A percentile compares a stretch with the other conserved stretches of the same genome.
Conservation (phyloP, 1,140 invertebrate genomes). For the Drosophila quadrilineata region DNA sequence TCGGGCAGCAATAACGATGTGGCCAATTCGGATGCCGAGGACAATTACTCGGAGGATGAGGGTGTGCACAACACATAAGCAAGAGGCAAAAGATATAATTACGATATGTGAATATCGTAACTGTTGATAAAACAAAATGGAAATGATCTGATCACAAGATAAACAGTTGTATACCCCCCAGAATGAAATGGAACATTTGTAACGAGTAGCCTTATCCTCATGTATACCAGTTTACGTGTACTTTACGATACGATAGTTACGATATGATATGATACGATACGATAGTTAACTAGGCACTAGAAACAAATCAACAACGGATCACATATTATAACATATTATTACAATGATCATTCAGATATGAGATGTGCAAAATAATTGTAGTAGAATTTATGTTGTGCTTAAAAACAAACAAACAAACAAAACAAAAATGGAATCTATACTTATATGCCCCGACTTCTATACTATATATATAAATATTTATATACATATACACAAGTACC, state of each 20-base stretch:
- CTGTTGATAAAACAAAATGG: constrained; percentile 14
- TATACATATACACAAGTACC: constrained; percentile 68
- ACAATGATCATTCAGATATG: constrained; percentile 32
- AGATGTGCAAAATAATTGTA: constrained; percentile 41
- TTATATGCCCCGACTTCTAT: too few relatives aligned
- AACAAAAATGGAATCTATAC: background rate
- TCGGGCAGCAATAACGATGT: constrained; percentile 70
- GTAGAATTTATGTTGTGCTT: constrained; percentile 71
- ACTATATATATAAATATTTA: too few relatives aligned
- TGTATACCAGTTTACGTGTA: constrained; percentile 78
- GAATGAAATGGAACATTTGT: constrained; percentile 75
- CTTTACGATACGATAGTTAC: constrained; percentile 48
- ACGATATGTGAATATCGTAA: too few relatives aligned
- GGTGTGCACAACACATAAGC: constrained; percentile 78
- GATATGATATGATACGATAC: too few relatives aligned
- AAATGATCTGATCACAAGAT: constrained; percentile 19
- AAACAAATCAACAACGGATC: constrained; percentile 14
- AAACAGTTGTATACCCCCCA: constrained; percentile 69
- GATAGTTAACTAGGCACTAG: constrained; percentile 59
- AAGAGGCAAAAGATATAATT: constrained; percentile 4
- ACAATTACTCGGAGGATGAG: constrained; percentile 80
- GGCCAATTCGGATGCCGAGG: constrained; percentile 69
- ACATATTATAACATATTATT: too few relatives aligned
- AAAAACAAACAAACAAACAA: constrained; percentile 6
- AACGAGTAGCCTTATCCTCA: constrained; percentile 79